Evolutionary conservation across 30 jellyfish, hydroid and myxozoan species (phyloP), one percentile per base, ranked within the genome.

Genomic region (Catostylus mosaicus): DNA sequence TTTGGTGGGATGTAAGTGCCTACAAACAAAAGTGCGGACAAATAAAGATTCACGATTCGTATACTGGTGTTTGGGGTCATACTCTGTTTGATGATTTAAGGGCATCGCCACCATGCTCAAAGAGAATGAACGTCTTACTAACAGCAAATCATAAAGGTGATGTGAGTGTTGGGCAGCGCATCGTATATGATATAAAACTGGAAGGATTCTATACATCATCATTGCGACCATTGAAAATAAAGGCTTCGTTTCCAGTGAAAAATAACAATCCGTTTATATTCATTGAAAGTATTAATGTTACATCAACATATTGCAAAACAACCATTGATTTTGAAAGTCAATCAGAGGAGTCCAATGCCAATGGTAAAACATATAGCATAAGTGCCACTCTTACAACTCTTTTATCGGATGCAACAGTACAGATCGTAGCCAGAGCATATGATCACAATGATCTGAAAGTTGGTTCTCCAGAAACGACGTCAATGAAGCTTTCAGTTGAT

Each of bases 1-100:
- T 16, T 40, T 81, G 91, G 91, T 81, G 91, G 91, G 91, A 81
- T 69, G 84, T 67, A 23, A 65, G 68, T 14, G 77, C 20, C n/a
- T 48, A 81, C 38, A 33, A 35, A 46, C 36, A 56, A 59, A 81
- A 51, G 34, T 81, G 91, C 46, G 91, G 83, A 34, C 52, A 69
- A 12, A 66, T 81, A 24, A 81, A 50, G 57, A 2, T 81, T 30
- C 24, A 45, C 38, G 91, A 81, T 48, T 37, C n/a, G 34, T 67
- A 82, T 9, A 3, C 64, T n/a, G 32, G 63, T 5, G 22, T 6
- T 33, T 81, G 84, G 84, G 91, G 91, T 1, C 70, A 50, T 45
- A 67, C 84, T 6, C 43, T 66, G 0, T 67, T 68, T 37, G 84
- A 81, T 30, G 84, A 66, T 67, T 36, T 66, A 34, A 67, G 84